Conservation (phyloP, 2,888 invertebrate species). For the Serripes groenlandicus region DNA sequence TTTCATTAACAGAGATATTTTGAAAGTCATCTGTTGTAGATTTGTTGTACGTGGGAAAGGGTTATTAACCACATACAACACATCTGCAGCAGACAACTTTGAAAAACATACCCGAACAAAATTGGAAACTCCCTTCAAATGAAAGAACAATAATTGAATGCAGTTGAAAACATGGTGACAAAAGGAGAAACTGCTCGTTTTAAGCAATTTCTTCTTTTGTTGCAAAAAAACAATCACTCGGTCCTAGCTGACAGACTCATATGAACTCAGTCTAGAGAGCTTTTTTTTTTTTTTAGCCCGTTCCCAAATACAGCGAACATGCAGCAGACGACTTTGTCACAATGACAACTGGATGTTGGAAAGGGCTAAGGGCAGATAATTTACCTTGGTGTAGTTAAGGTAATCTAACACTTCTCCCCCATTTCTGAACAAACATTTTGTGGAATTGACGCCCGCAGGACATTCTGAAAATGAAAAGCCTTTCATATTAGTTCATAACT, state of each 20-base stretch:
- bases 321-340: background rate
- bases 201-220: background rate
- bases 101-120: too few relatives aligned
- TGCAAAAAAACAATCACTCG: too few relatives aligned
- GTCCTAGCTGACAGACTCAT: background rate
- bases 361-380: background rate
- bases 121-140: too few relatives aligned
- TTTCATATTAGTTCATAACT: background rate
- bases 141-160: too few relatives aligned
- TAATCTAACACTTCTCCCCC: conserved; percentile 70
- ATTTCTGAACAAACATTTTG: conserved; percentile 46
- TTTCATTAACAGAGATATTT: too few relatives aligned
- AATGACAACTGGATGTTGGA: too few relatives aligned
- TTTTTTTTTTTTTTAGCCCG: too few relatives aligned
- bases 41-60: too few relatives aligned
- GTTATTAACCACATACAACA: too few relatives aligned
- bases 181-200: background rate
- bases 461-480: background rate
- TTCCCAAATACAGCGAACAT: background rate
- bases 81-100: too few relatives aligned
- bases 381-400: conserved; percentile 71
- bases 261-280: background rate
- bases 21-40: too few relatives aligned
- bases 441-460: conserved; percentile 6
- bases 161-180: too few relatives aligned